These are phyloP conservation scores for Napeogenes sylphis DNA, from an alignment of 2,888 invertebrate genomes.

Conservation along the genomic window DNA sequence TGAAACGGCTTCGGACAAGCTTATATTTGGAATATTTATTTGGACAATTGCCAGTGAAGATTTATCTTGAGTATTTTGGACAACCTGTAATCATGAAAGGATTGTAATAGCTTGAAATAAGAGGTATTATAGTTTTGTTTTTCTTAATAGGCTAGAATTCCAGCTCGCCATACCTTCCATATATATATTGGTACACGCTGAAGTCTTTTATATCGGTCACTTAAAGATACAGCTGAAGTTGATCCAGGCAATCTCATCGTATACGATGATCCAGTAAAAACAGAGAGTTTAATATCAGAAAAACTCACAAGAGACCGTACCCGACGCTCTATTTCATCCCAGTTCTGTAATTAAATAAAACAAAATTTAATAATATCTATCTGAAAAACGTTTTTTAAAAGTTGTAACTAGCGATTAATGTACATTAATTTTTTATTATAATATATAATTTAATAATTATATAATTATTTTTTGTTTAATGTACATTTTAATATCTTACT, in stretches of 20 bases:
- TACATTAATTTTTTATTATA: no score
- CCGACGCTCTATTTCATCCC: constrained; percentile 47
- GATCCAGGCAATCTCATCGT: constrained; percentile 23
- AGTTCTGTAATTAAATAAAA: constrained; percentile 41
- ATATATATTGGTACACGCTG: constrained; percentile 43
- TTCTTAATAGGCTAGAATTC: background rate
- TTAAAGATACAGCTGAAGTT: constrained; percentile 8
- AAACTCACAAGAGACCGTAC: constrained; percentile 40
- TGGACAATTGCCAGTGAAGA: constrained; percentile 52
- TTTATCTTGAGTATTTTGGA: constrained; percentile 40
- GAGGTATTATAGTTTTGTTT: background rate
- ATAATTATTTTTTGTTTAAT: no score
- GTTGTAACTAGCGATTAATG: no score
- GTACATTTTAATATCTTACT: no score
- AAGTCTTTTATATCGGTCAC: constrained; percentile 15
- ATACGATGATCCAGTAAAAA: constrained; percentile 46
- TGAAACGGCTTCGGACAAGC: constrained; percentile 23
- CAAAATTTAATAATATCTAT: background rate
- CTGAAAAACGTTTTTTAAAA: no score
- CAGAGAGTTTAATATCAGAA: constrained; percentile 30
- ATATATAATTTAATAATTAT: no score
- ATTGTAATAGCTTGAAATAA: no score
- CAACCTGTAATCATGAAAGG: constrained; percentile 45
- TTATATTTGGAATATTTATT: constrained; percentile 50
- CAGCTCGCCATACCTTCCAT: constrained; percentile 50